These are phyloP conservation scores for Melanotaenia pygmaea DNA, from an alignment of 2,797 vertebrate genomes.

Conservation along the genomic window DNA sequence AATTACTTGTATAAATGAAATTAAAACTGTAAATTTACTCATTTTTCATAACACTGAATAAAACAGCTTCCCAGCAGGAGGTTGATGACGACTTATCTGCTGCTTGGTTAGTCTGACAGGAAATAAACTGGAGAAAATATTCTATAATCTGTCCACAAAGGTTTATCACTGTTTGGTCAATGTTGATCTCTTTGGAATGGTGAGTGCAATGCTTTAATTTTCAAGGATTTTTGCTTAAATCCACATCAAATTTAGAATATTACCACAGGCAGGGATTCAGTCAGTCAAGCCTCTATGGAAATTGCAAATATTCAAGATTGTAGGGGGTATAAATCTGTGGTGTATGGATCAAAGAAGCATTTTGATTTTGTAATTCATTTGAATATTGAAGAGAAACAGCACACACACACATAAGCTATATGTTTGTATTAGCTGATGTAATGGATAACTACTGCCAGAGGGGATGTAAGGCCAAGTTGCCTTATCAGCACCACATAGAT, in stretches of 20 bases:
- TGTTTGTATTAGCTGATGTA: constrained; percentile 4
- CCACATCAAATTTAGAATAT: constrained; percentile 37
- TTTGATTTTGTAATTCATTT: constrained; percentile 23
- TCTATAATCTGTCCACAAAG: constrained; percentile 13
- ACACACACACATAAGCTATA: not conserved
- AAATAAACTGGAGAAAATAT: constrained; percentile 16
- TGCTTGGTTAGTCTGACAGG: constrained; percentile 16
- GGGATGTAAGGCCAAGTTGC: constrained; percentile 3
- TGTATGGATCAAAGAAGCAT: constrained; percentile 17
- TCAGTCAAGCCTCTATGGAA: constrained; percentile 20
- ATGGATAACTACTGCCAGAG: constrained; percentile 13
- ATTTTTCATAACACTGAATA: constrained; percentile 7
- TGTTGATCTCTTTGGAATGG: constrained; percentile 11
- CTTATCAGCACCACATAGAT: not conserved
- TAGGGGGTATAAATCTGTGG: constrained; percentile 4
- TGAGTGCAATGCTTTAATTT: not conserved
- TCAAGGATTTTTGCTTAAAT: not conserved
- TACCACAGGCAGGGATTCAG: constrained; percentile 27
- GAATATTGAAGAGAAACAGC: constrained; percentile 17
- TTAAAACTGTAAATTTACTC: constrained; percentile 16
- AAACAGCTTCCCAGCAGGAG: not conserved
- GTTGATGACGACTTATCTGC: not conserved
- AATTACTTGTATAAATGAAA: constrained; percentile 9
- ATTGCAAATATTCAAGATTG: constrained; percentile 18
- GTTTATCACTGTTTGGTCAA: constrained; percentile 5